Evolutionary conservation across 2,113 vertebrate species (phyloP).

Genomic region (Serinus canaria): DNA sequence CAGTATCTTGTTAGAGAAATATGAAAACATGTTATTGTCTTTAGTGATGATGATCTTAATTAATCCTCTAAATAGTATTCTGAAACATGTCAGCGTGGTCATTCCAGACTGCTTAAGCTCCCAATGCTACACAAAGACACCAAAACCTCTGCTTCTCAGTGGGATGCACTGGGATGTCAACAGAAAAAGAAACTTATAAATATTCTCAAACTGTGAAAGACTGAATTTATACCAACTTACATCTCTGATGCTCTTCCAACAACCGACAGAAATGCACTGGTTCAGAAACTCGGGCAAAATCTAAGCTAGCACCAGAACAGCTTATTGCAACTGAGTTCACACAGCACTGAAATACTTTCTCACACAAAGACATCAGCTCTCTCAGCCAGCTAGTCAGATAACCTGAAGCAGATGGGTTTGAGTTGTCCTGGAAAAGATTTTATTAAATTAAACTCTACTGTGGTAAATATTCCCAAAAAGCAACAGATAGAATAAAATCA

Average conservation of each 20-base stretch:
- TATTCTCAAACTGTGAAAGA: neutral
- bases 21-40: slow-evolving; percentile 43
- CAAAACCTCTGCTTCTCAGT: neutral
- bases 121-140: neutral
- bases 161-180: neutral
- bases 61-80: slow-evolving; percentile 23
- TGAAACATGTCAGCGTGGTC: neutral
- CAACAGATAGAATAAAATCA: neutral
- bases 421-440: neutral
- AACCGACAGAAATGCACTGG: neutral
- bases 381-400: neutral
- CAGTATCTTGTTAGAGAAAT: slow-evolving; percentile 43
- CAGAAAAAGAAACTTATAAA: neutral
- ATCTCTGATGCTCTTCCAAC: neutral
- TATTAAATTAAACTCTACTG: neutral
- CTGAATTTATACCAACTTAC: neutral
- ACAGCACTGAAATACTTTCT: neutral
- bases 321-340: neutral
- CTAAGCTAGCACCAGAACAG: neutral
- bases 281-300: neutral
- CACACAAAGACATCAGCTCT: neutral
- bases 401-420: neutral
- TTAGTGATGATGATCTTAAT: slow-evolving; percentile 16
- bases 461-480: neutral
- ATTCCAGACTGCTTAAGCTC: neutral